Percentiles rank a stretch among this genome's conserved stretches.
Conservation (phyloP, 2,797 vertebrate genomes). For the Heteromormyrus szaboi region DNA sequence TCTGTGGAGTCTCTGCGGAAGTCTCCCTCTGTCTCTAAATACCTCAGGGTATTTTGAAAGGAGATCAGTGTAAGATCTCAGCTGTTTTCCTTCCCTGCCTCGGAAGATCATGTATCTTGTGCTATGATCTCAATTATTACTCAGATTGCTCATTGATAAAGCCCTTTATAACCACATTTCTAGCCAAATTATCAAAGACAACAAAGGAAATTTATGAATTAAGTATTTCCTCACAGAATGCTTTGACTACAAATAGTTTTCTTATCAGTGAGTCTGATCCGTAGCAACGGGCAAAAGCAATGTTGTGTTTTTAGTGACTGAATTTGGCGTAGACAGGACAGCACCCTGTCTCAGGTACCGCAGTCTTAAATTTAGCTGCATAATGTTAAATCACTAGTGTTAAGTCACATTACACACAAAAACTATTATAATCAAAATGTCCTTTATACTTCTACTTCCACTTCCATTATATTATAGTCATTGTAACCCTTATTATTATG, state of each 20-base stretch:
- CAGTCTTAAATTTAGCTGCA: slow-evolving; percentile 21
- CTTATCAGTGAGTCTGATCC: not conserved
- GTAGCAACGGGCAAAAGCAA: not conserved
- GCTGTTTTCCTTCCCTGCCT: not conserved
- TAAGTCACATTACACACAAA: slow-evolving; percentile 34
- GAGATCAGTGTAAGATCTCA: not conserved
- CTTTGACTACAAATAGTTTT: not conserved
- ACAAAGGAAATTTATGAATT: not conserved
- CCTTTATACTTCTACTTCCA: slow-evolving; percentile 20
- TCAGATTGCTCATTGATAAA: not conserved
- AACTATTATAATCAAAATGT: slow-evolving; percentile 45
- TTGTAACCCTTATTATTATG: slow-evolving; percentile 11
- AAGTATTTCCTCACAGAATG: not conserved
- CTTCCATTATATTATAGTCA: not conserved
- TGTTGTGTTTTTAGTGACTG: not conserved
- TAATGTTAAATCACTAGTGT: slow-evolving; percentile 39
- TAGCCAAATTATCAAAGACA: not conserved
- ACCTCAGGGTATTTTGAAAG: slow-evolving; percentile 6
- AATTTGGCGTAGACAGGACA: not conserved
- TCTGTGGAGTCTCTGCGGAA: not conserved
- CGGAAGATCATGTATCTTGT: not conserved
- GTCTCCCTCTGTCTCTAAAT: slow-evolving; percentile 6
- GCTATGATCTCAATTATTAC: not conserved
- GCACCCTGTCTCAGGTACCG: not conserved
- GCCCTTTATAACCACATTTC: not conserved